Conservation (phyloP, 2,888 invertebrate species). For the Caenorhabditis sp. region DNA sequence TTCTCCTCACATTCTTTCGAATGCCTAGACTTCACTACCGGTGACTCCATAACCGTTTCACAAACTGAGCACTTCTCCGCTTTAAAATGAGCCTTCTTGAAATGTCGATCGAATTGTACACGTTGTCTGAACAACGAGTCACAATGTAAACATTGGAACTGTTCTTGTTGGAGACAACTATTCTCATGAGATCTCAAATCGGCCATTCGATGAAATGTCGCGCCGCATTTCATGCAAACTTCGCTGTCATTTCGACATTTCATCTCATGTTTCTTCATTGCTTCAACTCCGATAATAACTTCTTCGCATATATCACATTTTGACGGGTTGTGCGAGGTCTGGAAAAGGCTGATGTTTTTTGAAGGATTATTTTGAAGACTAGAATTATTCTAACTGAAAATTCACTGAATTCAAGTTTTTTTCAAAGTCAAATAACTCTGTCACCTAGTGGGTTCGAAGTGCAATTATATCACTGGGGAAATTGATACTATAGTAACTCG, state of each 20-base stretch:
- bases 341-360: too few relatives aligned
- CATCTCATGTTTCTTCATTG: conserved; percentile 32
- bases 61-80: conserved; percentile 18
- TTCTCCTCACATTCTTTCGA: background rate
- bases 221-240: conserved; percentile 7
- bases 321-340: conserved; percentile 26
- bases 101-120: conserved; percentile 51
- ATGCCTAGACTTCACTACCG: conserved; percentile 2
- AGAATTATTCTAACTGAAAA: too few relatives aligned
- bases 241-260: conserved; percentile 26
- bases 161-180: conserved; percentile 31
- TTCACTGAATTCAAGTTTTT: too few relatives aligned
- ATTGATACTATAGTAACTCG: too few relatives aligned
- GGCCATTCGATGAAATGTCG: conserved; percentile 2
- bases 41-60: conserved; percentile 12
- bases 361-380: too few relatives aligned
- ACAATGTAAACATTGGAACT: conserved; percentile 41
- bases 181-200: conserved; percentile 35
- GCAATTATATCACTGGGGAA: too few relatives aligned
- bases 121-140: conserved; percentile 37
- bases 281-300: conserved; percentile 19
- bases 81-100: conserved; percentile 38
- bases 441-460: too few relatives aligned
- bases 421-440: too few relatives aligned
- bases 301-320: conserved; percentile 26